Conservation (phyloP, 2,797 vertebrate genomes). For the Epinephelus coioides region DNA sequence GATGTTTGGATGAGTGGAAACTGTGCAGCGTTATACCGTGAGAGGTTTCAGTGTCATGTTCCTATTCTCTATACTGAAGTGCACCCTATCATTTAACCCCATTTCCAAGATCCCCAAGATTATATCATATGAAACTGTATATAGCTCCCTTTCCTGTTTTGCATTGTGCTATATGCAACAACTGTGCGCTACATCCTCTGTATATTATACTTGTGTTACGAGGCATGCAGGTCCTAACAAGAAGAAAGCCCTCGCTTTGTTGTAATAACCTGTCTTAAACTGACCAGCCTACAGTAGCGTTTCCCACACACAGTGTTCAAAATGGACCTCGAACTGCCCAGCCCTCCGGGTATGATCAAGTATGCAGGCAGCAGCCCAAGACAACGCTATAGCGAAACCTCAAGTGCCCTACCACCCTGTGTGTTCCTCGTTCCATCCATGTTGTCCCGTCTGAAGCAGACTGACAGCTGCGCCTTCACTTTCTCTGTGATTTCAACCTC, state of each 20-base stretch:
- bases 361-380: conserved; percentile 44
- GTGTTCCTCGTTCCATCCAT: conserved; percentile 62
- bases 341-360: conserved; percentile 37
- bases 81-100: conserved; percentile 69
- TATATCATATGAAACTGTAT: conserved; percentile 56
- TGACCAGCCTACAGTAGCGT: conserved; percentile 19
- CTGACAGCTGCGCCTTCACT: conserved; percentile 69
- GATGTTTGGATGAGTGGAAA: conserved; percentile 55
- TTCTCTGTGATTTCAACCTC: conserved; percentile 73
- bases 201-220: conserved; percentile 66
- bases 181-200: conserved; percentile 50
- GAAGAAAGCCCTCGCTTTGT: conserved; percentile 31
- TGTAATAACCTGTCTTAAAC: conserved; percentile 37
- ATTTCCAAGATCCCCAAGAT: conserved; percentile 49
- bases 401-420: conserved; percentile 64
- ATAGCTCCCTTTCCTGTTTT: conserved; percentile 55
- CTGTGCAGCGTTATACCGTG: conserved; percentile 38
- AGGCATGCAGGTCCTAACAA: conserved; percentile 52
- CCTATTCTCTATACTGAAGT: conserved; percentile 10
- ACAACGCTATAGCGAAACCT: conserved; percentile 60
- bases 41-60: conserved; percentile 49
- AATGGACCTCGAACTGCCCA: conserved; percentile 45
- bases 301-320: conserved; percentile 64
- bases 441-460: conserved; percentile 55
- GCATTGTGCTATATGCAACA: conserved; percentile 28